These are phyloP conservation scores for Macroramphosus scolopax DNA, from an alignment of 2,797 vertebrate genomes.

Conservation along the genomic window DNA sequence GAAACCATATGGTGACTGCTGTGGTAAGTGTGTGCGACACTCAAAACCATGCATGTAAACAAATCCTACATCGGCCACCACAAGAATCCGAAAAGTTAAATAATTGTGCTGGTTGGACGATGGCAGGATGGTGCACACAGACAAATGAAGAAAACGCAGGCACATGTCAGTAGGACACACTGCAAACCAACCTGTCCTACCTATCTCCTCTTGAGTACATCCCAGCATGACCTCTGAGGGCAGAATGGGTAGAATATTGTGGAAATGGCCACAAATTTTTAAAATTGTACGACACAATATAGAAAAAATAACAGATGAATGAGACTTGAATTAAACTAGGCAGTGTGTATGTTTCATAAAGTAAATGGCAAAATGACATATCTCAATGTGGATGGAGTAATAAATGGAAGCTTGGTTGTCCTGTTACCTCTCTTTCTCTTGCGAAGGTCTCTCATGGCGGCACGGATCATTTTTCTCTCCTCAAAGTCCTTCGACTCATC, in stretches of 20 bases:
- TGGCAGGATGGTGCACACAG: conserved; percentile 36
- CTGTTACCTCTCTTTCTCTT: conserved; percentile 93
- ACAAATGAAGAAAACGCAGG: conserved; percentile 38
- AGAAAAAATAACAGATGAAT: too few species aligned
- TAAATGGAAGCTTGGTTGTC: too few species aligned
- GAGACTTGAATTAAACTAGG: too few species aligned
- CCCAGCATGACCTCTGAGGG: conserved; percentile 78
- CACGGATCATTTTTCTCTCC: conserved; percentile 90
- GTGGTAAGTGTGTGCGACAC: too few species aligned
- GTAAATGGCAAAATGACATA: too few species aligned
- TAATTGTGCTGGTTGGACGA: conserved; percentile 15
- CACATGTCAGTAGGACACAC: conserved; percentile 52
- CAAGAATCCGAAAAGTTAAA: neutral
- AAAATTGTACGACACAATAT: too few species aligned
- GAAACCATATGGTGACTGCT: conserved; percentile 26
- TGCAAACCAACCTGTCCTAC: conserved; percentile 67
- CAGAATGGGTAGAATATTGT: conserved; percentile 43
- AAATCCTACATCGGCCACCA: conserved; percentile 33
- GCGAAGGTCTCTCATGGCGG: conserved; percentile 93
- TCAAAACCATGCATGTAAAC: conserved; percentile 41
- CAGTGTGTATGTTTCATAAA: too few species aligned
- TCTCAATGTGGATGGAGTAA: too few species aligned
- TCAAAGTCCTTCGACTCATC: conserved; percentile 91
- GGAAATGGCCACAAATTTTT: conserved; percentile 9
- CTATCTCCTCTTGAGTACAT: conserved; percentile 77